Conservation (phyloP, 37 sponge, comb jelly and placozoan genomes). For the Haliclona indistincta region DNA sequence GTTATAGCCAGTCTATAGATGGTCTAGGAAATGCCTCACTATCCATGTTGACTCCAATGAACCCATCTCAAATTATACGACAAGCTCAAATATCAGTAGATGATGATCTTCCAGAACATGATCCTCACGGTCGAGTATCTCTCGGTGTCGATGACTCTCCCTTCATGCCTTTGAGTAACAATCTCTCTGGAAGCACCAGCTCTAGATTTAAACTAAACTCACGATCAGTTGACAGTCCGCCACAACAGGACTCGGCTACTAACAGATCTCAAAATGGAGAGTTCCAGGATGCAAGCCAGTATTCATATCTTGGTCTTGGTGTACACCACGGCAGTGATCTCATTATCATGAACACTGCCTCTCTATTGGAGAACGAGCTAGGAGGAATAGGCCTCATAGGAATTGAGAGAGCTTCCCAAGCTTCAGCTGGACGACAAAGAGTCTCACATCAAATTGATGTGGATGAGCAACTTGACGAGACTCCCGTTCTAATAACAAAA, state of each 20-base stretch:
- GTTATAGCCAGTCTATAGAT: not conserved
- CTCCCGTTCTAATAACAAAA: not conserved
- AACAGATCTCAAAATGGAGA: not conserved
- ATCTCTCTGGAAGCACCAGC: not conserved
- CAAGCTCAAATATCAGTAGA: not conserved
- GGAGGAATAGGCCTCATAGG: not conserved
- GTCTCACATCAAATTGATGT: too few species aligned
- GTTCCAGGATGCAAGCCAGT: not conserved
- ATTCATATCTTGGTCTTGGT: not conserved
- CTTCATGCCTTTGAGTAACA: conserved; percentile 7
- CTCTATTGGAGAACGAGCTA: not conserved
- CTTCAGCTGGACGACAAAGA: too few species aligned
- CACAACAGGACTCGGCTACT: not conserved
- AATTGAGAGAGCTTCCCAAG: too few species aligned
- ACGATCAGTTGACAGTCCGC: not conserved
- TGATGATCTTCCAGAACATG: not conserved
- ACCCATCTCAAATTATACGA: conserved; percentile 5
- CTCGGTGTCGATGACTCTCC: not conserved
- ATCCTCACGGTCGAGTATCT: not conserved
- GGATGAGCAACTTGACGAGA: not conserved
- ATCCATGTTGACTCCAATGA: not conserved
- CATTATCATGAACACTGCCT: not conserved
- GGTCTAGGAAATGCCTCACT: not conserved
- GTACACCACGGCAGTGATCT: conserved; percentile 3
- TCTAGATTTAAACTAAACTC: too few species aligned